Percentiles rank a stretch among this genome's conserved stretches.
These are phyloP conservation scores for Cryptoprocta ferox DNA, from an alignment of 2,797 vertebrate species.

Conservation along the genomic window DNA sequence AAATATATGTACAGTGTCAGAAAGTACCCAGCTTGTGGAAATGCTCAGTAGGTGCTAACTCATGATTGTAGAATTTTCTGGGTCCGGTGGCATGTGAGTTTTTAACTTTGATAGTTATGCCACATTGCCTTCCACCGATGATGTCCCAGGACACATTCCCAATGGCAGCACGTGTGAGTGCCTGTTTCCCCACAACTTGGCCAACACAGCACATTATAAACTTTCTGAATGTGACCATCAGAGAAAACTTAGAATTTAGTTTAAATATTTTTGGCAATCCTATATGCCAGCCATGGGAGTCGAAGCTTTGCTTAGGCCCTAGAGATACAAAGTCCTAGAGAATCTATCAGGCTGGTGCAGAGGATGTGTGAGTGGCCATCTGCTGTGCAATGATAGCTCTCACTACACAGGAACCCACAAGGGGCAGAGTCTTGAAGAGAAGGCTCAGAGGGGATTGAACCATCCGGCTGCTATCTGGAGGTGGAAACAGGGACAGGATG, in stretches of 20 bases:
- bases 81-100: accelerated
- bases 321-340: not conserved
- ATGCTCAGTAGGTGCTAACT: not conserved
- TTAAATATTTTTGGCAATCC: not conserved
- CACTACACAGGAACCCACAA: accelerated
- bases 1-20: not conserved
- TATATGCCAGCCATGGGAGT: not conserved
- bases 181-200: not conserved
- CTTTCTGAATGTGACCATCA: not conserved
- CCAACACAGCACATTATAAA: not conserved
- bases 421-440: accelerated
- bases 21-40: not conserved
- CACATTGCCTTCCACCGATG: not conserved
- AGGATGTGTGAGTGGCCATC: not conserved
- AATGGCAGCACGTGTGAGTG: accelerated
- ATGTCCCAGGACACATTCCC: accelerated
- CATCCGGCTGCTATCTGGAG: not conserved
- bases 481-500: not conserved
- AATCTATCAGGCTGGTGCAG: not conserved
- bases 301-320: not conserved
- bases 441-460: not conserved
- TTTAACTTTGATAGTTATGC: not conserved
- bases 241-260: not conserved
- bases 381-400: not conserved
- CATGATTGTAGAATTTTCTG: not conserved